Percentiles rank a stretch among this genome's conserved stretches.
Conservation (phyloP, 2,797 vertebrate genomes). For the Allenopithecus nigroviridis region DNA sequence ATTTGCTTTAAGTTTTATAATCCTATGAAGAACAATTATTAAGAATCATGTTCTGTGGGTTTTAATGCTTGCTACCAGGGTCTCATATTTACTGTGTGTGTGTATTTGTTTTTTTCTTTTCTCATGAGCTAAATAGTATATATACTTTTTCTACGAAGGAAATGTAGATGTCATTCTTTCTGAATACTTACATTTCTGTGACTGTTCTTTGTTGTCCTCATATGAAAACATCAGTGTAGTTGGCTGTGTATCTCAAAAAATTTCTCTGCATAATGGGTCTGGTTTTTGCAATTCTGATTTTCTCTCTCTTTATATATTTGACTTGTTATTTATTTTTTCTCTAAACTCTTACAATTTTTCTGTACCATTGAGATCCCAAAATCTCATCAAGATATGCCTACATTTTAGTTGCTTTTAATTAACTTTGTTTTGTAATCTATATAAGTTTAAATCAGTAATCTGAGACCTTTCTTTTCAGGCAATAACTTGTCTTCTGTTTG, state of each 20-base stretch:
- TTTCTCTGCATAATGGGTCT: background rate
- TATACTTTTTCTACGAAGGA: background rate
- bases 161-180: background rate
- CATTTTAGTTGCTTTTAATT: background rate
- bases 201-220: background rate
- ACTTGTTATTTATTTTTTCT: background rate
- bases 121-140: background rate
- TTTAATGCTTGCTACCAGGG: background rate
- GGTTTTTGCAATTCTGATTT: background rate
- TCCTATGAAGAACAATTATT: background rate
- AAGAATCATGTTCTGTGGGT: background rate
- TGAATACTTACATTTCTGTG: background rate
- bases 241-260: background rate
- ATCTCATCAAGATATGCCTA: background rate
- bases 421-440: background rate
- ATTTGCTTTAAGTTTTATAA: constrained; percentile 17
- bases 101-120: background rate
- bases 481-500: background rate
- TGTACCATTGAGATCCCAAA: background rate
- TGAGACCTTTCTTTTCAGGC: background rate
- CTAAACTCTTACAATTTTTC: background rate
- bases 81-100: background rate
- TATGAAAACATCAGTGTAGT: background rate
- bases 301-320: background rate
- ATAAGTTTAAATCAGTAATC: background rate